Evolutionary conservation across 2,113 vertebrate genomes (phyloP), one percentile per base, ranked within the genome.

Genomic region (Ochotona curzoniae): DNA sequence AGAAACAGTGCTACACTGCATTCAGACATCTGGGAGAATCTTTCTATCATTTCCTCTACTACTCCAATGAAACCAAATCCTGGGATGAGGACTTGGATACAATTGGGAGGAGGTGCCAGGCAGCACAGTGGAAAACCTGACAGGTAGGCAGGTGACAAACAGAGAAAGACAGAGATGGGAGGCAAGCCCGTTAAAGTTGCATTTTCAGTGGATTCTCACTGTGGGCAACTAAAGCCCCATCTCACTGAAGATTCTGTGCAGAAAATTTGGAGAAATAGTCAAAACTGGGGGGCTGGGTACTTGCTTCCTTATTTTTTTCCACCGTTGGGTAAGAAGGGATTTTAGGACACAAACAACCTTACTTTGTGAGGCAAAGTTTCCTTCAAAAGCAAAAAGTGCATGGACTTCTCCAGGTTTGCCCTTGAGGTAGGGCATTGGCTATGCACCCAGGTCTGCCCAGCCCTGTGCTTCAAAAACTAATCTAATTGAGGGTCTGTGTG

Each of bases 61-160:
- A 66, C 15, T 78, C 35, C n/a, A 5, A 30, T 87, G 51, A 78
- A 91, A 93, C 30, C 60, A 90, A 70, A 90, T 91, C n/a, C 66
- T 69, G n/a, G 60, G 51, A 51, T 21, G 60, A 73, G 38, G 32
- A 75, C 61, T 75, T 70, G 47, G 78, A 20, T 54, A 13, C 26
- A 74, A 63, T 75, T 57, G 30, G 20, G 60, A 89, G 17, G 74
- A 61, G 28, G 86, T 25, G 54, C 17, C 28, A 73, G n/a, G 15
- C 75, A 21, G 26, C 15, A 32, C 2, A 49, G 32, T 60, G 26
- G 61, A 86, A 32, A 88, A 67, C 21, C n/a, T 26, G 28, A 5
- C 54, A 51, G 73, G 57, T 2, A 69, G 66, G 57, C 4, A 69
- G 66, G 66, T 14, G 15, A 9, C 8, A 20, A 5, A 12, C 4